Base-by-base conservation (phyloP, 1,140 invertebrate genomes). In the Trichonephila inaurata region DNA sequence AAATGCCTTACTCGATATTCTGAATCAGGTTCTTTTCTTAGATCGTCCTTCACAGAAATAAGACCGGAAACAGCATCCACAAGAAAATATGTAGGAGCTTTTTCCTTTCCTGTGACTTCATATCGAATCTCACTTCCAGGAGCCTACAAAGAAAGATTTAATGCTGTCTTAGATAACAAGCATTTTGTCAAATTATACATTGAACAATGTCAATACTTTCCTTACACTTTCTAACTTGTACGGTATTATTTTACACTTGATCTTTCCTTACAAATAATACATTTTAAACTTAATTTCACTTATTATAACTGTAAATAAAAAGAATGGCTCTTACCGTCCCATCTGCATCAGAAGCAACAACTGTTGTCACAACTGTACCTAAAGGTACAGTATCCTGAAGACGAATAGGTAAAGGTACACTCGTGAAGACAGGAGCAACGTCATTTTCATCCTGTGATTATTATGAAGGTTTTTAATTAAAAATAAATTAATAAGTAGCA, bases 21-120 rank as follows among this genome's bases (percentile, higher is more conserved):
- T 40, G 97, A 98, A 95, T 98, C 97, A 18, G 97, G 97, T 95
- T 98, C 98, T 95, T 98, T 98, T 69, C 97, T 96, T 58, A 98
- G 95, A 95, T 98, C 98, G 96, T 98, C 98, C 24, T 97, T 97
- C 1, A 98, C 97, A 60, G 97, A 96, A 16, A 98, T 95, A 2
- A 97, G 96, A 0, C 98, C 98, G 0, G 97, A 97, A 94, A 98
- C 98, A 0, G 98, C 97, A 96, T 98, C 98, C 10, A 99, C 97
- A 94, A 98, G 97, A 96, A 99, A 98, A 95, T 98, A 98, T 95
- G 97, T 97, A 0, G 96, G 96, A 0, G 98, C 97, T 95, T 98
- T 98, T 58, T 97, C 98, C 40, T 97, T 96, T 0, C 98, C 98
- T 21, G 97, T 97, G 14, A 98, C 96, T 96, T 98, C 98, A 95